Percentiles rank a stretch among this genome's conserved stretches.
These are phyloP conservation scores for Pseudomugil tenellus DNA, from an alignment of 2,797 vertebrate genomes.

Conservation along the genomic window DNA sequence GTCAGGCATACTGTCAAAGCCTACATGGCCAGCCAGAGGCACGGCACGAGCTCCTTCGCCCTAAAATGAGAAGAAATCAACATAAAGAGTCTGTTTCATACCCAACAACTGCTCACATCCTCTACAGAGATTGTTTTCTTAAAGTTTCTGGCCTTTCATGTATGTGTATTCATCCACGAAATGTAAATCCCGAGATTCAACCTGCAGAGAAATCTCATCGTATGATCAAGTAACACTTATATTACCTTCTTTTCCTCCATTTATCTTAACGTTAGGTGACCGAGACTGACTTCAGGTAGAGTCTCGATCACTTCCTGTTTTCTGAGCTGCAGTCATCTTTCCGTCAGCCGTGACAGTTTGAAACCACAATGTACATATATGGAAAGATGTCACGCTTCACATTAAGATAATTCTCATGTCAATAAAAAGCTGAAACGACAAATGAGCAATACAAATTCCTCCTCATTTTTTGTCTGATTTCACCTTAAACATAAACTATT, in stretches of 20 bases:
- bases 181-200: neutral
- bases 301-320: constrained; percentile 85
- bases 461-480: neutral
- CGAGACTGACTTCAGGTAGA: constrained; percentile 44
- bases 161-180: neutral
- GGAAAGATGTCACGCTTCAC: constrained; percentile 17
- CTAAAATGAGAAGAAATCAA: constrained; percentile 59
- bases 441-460: neutral
- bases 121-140: neutral
- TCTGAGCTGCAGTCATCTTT: constrained; percentile 65
- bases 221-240: neutral
- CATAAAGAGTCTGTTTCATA: constrained; percentile 13
- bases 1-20: constrained; percentile 99
- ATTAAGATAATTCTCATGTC: neutral
- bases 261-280: neutral
- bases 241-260: neutral
- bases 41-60: constrained; percentile 93
- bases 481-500: constrained; percentile 10
- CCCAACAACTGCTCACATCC: neutral
- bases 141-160: neutral
- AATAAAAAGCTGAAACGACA: neutral
- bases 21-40: constrained; percentile 95
- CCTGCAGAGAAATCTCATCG: neutral
- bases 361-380: constrained; percentile 79
- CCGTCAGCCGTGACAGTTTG: constrained; percentile 69